phyloP scores from a whole-genome alignment of 2,888 invertebrate species.

The Synergus gifuensis region DNA sequence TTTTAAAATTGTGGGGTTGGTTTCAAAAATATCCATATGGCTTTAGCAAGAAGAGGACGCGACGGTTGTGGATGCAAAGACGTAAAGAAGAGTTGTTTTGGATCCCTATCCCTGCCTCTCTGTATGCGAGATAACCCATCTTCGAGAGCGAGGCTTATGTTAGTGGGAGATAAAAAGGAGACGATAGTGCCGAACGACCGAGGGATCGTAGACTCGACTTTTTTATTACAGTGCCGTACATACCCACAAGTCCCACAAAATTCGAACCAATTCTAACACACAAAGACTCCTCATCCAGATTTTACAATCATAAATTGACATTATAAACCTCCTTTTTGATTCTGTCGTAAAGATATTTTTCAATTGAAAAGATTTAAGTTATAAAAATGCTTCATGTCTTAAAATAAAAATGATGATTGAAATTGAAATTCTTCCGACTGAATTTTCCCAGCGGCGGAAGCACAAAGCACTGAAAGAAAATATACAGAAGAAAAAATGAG shows the following conservation, averaged over 20 bases:
- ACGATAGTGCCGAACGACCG: slow-evolving; percentile 29
- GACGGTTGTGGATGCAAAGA: slow-evolving; percentile 1
- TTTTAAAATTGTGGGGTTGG: background rate
- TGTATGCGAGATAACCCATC: slow-evolving; percentile 39
- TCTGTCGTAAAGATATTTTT: too few relatives aligned
- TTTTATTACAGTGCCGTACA: slow-evolving; percentile 41
- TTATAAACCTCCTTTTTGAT: background rate
- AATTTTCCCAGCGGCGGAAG: background rate
- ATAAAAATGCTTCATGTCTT: background rate
- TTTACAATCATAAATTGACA: background rate
- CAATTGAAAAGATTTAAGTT: too few relatives aligned
- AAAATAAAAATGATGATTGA: background rate
- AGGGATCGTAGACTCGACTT: slow-evolving; percentile 40
- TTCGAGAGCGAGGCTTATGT: slow-evolving; percentile 28
- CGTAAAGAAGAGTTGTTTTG: slow-evolving; percentile 19
- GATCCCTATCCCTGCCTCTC: slow-evolving; percentile 31
- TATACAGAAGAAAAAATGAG: background rate
- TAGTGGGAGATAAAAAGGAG: slow-evolving; percentile 16
- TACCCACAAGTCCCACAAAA: slow-evolving; percentile 7
- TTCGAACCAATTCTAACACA: slow-evolving; percentile 12
- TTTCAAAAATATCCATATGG: background rate
- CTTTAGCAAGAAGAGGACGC: slow-evolving; percentile 20
- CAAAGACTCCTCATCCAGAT: background rate
- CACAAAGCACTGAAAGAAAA: background rate
- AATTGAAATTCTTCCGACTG: background rate